A percentile compares a stretch with the other conserved stretches of the same genome.
Evolutionary conservation across 2,113 vertebrate genomes (phyloP).

Genomic region (Capra hircus): DNA sequence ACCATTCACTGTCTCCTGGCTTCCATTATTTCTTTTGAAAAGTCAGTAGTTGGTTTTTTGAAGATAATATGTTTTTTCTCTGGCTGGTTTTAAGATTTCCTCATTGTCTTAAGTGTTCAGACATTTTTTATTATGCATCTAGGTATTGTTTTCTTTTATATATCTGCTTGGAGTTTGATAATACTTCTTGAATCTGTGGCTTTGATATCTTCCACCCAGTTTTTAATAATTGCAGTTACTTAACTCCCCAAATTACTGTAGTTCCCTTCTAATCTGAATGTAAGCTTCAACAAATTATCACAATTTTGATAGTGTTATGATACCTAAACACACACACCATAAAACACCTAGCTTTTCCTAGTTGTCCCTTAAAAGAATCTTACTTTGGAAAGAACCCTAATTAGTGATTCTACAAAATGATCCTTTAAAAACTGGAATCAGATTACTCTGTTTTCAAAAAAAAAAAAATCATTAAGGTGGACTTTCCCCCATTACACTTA

Average conservation of each 20-base stretch:
- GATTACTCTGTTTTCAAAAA: neutral
- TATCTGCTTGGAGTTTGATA: neutral
- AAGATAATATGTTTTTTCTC: neutral
- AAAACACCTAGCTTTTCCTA: neutral
- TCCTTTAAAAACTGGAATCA: neutral
- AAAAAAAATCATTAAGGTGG: neutral
- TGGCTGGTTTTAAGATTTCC: neutral
- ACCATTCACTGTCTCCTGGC: neutral
- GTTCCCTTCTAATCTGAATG: neutral
- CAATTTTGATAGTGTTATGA: neutral
- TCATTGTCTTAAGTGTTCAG: neutral
- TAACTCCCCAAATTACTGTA: neutral
- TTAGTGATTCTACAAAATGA: neutral
- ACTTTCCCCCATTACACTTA: neutral
- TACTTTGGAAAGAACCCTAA: neutral
- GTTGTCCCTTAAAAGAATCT: neutral
- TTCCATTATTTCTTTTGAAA: neutral
- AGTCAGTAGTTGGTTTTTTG: neutral
- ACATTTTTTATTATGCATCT: neutral
- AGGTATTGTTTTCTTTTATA: neutral
- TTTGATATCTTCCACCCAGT: neutral
- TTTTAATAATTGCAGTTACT: neutral
- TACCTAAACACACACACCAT: neutral
- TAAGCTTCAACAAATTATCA: neutral
- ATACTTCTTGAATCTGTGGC: neutral